A percentile compares a stretch with the other conserved stretches of the same genome.
phyloP scores from a whole-genome alignment of 2,888 invertebrate species.

The Cancer borealis region DNA sequence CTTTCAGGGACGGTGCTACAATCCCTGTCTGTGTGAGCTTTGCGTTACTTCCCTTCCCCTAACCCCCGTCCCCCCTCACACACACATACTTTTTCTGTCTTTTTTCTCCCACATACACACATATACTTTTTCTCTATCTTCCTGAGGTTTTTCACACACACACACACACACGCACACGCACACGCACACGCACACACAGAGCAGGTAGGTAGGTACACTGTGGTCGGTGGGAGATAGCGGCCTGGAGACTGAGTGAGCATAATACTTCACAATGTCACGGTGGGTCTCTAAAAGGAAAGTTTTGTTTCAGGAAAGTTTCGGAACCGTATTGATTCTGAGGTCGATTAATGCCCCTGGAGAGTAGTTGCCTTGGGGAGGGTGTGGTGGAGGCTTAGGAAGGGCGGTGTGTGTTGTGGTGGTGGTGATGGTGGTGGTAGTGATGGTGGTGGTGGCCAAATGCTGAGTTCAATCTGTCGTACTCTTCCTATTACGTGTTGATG shows the following conservation, averaged over 20 bases:
- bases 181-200: not conserved
- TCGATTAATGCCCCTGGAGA: not conserved
- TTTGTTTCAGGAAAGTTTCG: conserved; percentile 14
- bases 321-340: not conserved
- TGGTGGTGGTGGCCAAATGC: not conserved
- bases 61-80: too few relatives aligned
- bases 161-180: not conserved
- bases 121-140: too few relatives aligned
- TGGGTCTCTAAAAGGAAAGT: conserved; percentile 1
- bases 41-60: too few relatives aligned
- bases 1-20: not conserved
- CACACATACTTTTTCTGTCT: too few relatives aligned
- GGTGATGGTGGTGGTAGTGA: not conserved
- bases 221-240: not conserved
- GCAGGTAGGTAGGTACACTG: not conserved
- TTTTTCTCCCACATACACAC: not conserved
- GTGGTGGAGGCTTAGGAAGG: not conserved
- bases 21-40: too few relatives aligned
- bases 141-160: not conserved
- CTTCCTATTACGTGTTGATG: not conserved
- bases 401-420: not conserved
- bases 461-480: not conserved
- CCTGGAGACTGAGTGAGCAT: not conserved
- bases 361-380: not conserved
- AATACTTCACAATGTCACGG: conserved; percentile 29